These are phyloP conservation scores for Crotalus viridis DNA, from an alignment of 2,113 vertebrate species.

Conservation along the genomic window DNA sequence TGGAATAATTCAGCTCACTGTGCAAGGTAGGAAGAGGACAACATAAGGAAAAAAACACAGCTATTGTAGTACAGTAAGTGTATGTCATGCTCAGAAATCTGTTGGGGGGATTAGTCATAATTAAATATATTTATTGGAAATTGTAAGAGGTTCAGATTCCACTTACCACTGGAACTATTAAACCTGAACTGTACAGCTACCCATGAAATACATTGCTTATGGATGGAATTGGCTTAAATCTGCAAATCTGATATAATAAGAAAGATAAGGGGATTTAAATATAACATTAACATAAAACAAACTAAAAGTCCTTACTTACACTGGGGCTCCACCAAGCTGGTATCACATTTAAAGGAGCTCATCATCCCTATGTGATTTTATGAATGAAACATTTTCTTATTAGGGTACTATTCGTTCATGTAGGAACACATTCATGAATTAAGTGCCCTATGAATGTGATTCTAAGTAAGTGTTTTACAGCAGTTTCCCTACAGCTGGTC, in stretches of 20 bases:
- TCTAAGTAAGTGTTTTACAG: neutral
- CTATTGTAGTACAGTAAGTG: conserved; percentile 30
- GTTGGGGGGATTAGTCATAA: conserved; percentile 12
- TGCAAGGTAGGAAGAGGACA: conserved; percentile 85
- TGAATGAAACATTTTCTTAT: neutral
- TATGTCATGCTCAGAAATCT: conserved; percentile 20
- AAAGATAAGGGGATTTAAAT: neutral
- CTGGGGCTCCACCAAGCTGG: neutral
- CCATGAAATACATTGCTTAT: neutral
- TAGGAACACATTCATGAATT: neutral
- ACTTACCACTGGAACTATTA: neutral
- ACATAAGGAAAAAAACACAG: conserved; percentile 36
- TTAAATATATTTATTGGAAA: neutral
- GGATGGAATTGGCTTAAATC: neutral
- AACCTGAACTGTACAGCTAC: conserved; percentile 3
- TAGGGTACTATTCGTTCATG: neutral
- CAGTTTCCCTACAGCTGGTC: neutral
- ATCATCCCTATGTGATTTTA: neutral
- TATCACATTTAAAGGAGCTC: neutral
- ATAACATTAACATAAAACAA: neutral
- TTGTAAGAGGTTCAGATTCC: neutral
- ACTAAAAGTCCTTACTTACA: neutral
- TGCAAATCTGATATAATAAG: neutral
- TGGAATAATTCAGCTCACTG: conserved; percentile 97
- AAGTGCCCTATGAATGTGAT: neutral